Conservation (phyloP, 2,888 invertebrate species). For the Clivina fossor region DNA sequence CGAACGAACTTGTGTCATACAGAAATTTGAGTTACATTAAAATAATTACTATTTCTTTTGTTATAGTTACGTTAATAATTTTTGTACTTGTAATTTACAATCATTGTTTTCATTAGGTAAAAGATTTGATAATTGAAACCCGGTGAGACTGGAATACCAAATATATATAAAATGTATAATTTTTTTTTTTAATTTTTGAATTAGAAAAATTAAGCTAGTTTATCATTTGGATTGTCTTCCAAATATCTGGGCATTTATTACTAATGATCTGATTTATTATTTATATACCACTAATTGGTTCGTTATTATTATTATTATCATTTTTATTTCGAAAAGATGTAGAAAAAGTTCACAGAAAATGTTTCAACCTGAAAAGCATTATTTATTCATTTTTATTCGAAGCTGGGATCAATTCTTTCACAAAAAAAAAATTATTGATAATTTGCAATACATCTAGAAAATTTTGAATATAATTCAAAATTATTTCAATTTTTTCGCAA, state of each 20-base stretch:
- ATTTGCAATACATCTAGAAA: no score
- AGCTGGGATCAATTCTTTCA: no score
- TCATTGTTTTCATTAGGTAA: conserved; percentile 32
- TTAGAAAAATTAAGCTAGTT: conserved; percentile 26
- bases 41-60: no score
- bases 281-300: no score
- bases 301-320: background rate
- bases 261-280: conserved; percentile 13
- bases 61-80: no score
- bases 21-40: no score
- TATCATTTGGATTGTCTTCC: conserved; percentile 32
- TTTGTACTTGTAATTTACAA: conserved; percentile 20
- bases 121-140: conserved; percentile 20
- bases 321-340: conserved; percentile 8
- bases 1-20: no score
- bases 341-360: background rate
- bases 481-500: no score
- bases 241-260: conserved; percentile 30
- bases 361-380: no score
- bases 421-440: no score
- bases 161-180: conserved; percentile 42
- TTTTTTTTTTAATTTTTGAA: conserved; percentile 17
- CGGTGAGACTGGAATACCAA: conserved; percentile 48
- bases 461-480: no score
- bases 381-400: no score